Evolutionary conservation across 23 tunicate species (phyloP).

Genomic region (Corella eumyota): DNA sequence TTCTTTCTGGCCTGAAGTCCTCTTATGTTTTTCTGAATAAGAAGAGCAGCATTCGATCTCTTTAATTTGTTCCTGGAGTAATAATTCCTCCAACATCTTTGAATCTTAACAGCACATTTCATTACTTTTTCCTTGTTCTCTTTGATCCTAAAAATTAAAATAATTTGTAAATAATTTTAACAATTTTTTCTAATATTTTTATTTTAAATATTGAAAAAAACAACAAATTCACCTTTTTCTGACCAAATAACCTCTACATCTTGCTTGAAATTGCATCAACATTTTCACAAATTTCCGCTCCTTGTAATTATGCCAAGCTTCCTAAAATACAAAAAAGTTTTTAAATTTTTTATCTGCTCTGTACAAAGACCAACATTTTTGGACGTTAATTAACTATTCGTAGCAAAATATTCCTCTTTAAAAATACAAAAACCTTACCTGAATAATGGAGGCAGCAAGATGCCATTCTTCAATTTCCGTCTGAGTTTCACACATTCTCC

Average conservation of each 20-base stretch:
- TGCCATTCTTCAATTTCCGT: slow-evolving; percentile 47
- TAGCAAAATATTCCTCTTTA: too few relatives aligned
- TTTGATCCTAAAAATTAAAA: too few relatives aligned
- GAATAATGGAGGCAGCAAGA: slow-evolving; percentile 33
- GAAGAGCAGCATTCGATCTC: slow-evolving; percentile 9
- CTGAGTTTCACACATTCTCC: slow-evolving; percentile 35
- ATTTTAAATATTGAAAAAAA: slow-evolving; percentile 1
- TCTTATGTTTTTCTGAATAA: slow-evolving; percentile 14
- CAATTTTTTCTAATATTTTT: too few relatives aligned
- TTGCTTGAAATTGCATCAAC: slow-evolving; percentile 26
- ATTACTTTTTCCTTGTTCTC: too few relatives aligned
- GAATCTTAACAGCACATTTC: not conserved
- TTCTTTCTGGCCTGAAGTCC: slow-evolving; percentile 4
- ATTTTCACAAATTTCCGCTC: slow-evolving; percentile 1
- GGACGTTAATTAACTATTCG: too few relatives aligned
- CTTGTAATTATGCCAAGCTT: slow-evolving; percentile 28
- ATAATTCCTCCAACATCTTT: not conserved
- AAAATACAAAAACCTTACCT: too few relatives aligned
- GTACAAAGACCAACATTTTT: too few relatives aligned
- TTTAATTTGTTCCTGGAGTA: not conserved
- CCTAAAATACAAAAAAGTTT: slow-evolving; percentile 6
- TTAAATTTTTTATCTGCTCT: too few relatives aligned
- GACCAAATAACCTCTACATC: slow-evolving; percentile 22
- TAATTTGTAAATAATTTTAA: too few relatives aligned
- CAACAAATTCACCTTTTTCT: slow-evolving; percentile 12